Percentiles rank a stretch among this genome's conserved stretches.
These are phyloP conservation scores for Nannoperca australis DNA, from an alignment of 2,797 vertebrate species.

Conservation along the genomic window DNA sequence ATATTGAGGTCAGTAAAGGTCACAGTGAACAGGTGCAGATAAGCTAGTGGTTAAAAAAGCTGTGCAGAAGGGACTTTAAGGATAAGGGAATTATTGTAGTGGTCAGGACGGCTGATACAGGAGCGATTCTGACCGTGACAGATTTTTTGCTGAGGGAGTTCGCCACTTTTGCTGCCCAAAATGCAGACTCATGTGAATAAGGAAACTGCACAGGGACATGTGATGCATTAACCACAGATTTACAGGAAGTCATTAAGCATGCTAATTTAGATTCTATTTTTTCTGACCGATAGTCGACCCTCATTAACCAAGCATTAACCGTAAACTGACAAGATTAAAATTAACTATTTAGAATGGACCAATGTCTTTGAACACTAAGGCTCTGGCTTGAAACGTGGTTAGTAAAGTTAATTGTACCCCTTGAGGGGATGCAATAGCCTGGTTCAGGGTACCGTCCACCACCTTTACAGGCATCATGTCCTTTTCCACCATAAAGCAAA, in stretches of 20 bases:
- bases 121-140: slow-evolving; percentile 1
- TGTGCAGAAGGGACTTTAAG: slow-evolving; percentile 45
- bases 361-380: too few species aligned
- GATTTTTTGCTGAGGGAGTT: slow-evolving; percentile 26
- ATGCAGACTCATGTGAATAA: slow-evolving; percentile 9
- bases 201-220: background rate
- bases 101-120: slow-evolving; percentile 37
- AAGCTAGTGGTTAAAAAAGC: slow-evolving; percentile 56
- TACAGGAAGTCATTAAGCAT: background rate
- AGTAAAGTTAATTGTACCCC: too few species aligned
- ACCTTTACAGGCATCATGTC: too few species aligned
- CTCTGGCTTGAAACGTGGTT: too few species aligned
- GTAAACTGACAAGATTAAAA: too few species aligned
- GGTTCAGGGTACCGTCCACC: too few species aligned
- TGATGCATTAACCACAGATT: background rate
- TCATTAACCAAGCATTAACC: too few species aligned
- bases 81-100: slow-evolving; percentile 48
- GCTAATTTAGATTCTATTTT: too few species aligned
- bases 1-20: slow-evolving; percentile 59
- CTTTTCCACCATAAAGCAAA: too few species aligned
- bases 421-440: too few species aligned
- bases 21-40: slow-evolving; percentile 40
- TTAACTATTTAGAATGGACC: too few species aligned
- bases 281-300: too few species aligned
- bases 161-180: background rate